Percentiles rank a stretch among this genome's conserved stretches.
phyloP scores from a whole-genome alignment of 2,113 vertebrate genomes.

The Geococcyx californianus region DNA sequence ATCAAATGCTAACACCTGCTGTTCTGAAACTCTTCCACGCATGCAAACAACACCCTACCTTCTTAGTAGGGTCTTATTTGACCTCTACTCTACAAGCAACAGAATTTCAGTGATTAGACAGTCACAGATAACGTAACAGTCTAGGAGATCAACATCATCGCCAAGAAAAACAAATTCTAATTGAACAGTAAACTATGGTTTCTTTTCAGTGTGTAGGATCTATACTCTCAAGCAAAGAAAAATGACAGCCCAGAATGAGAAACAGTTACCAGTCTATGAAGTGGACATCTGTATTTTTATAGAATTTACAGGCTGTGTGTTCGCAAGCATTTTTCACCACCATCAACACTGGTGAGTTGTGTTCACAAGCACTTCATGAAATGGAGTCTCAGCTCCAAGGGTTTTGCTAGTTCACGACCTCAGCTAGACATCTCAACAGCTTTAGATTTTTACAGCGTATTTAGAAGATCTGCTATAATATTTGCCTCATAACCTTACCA shows the following conservation, averaged over 20 bases:
- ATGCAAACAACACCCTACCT: background rate
- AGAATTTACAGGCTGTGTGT: background rate
- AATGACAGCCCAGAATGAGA: background rate
- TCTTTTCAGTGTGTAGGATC: background rate
- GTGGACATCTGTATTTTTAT: background rate
- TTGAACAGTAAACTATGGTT: background rate
- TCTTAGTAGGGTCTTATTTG: background rate
- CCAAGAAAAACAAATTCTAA: conserved; percentile 47
- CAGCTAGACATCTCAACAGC: background rate
- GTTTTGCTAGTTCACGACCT: background rate
- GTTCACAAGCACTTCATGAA: background rate
- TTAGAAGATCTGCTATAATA: background rate
- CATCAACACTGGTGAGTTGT: background rate
- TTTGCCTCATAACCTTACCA: background rate
- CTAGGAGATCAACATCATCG: background rate
- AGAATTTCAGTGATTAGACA: conserved; percentile 18
- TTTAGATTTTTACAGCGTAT: background rate
- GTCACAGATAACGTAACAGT: conserved; percentile 30
- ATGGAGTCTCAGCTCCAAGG: background rate
- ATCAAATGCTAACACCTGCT: background rate
- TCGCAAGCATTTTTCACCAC: background rate
- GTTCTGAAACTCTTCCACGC: background rate
- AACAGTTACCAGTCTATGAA: background rate
- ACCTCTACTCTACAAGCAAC: background rate
- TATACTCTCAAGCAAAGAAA: background rate